Evolutionary conservation across 1,140 invertebrate genomes (phyloP).

Genomic region (Caenorhabditis brenneri): DNA sequence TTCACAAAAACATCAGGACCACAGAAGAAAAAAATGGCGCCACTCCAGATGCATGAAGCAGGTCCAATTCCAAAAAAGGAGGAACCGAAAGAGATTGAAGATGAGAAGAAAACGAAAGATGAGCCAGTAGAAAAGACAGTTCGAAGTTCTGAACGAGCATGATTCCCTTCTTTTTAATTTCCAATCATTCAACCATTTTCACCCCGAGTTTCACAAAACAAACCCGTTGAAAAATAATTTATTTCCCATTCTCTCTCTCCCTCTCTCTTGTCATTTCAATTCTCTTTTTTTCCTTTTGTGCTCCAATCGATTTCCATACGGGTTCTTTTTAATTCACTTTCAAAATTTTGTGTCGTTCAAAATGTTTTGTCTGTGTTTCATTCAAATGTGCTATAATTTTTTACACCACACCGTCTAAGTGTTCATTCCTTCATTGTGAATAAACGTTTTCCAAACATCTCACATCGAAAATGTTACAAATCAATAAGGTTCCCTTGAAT

Average conservation of each 20-base stretch:
- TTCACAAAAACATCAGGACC: constrained; percentile 60
- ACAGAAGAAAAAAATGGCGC: constrained; percentile 23
- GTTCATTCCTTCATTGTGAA: neutral
- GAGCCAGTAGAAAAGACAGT: neutral
- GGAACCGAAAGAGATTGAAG: neutral
- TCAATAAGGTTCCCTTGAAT: too few species aligned
- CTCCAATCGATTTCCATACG: constrained; percentile 27
- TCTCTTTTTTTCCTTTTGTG: neutral
- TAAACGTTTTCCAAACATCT: too few species aligned
- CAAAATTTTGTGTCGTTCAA: neutral
- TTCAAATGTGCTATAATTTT: constrained; percentile 36
- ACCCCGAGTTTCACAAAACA: neutral
- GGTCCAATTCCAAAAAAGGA: constrained; percentile 26
- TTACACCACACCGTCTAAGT: neutral
- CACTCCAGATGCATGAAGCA: constrained; percentile 21
- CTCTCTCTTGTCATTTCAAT: neutral
- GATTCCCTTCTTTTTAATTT: neutral
- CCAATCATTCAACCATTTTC: neutral
- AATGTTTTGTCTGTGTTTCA: constrained; percentile 3
- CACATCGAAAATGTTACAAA: too few species aligned
- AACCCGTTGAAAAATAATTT: neutral
- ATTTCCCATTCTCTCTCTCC: neutral
- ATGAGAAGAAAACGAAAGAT: constrained; percentile 15
- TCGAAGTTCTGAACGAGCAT: neutral
- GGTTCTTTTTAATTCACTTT: constrained; percentile 29